Evolutionary conservation across 2,797 vertebrate genomes (phyloP).

Genomic region (Morus bassanus): DNA sequence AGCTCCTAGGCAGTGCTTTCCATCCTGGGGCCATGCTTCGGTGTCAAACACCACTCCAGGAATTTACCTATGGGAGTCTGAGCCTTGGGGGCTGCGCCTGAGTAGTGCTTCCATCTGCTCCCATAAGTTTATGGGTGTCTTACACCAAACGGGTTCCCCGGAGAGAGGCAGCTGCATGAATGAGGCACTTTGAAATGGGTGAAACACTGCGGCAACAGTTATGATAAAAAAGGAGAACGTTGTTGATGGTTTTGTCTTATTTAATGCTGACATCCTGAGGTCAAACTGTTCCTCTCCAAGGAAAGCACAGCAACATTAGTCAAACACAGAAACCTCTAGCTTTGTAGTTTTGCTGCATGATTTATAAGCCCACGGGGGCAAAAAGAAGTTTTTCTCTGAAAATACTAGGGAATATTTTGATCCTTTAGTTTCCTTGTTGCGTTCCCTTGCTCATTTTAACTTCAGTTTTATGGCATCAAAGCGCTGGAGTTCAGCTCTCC

Average conservation of each 20-base stretch:
- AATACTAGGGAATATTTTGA: neutral
- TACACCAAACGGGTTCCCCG: neutral
- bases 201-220: rapidly evolving
- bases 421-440: neutral
- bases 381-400: neutral
- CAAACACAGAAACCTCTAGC: constrained; percentile 27
- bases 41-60: rapidly evolving
- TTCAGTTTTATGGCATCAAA: constrained; percentile 13
- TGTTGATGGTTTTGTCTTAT: constrained; percentile 51
- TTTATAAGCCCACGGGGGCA: constrained; percentile 31
- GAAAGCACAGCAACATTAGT: constrained; percentile 39
- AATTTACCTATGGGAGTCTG: neutral
- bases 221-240: neutral
- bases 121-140: neutral
- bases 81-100: neutral
- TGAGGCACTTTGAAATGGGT: neutral
- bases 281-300: constrained; percentile 43
- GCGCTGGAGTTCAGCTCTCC: neutral
- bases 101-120: neutral
- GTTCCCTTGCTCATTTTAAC: neutral
- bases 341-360: constrained; percentile 53
- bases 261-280: constrained; percentile 66
- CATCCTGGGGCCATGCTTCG: rapidly evolving
- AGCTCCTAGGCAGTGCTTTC: neutral
- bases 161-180: neutral